Evolutionary conservation across 1,140 invertebrate species (phyloP).

Genomic region (Asobara japonica): DNA sequence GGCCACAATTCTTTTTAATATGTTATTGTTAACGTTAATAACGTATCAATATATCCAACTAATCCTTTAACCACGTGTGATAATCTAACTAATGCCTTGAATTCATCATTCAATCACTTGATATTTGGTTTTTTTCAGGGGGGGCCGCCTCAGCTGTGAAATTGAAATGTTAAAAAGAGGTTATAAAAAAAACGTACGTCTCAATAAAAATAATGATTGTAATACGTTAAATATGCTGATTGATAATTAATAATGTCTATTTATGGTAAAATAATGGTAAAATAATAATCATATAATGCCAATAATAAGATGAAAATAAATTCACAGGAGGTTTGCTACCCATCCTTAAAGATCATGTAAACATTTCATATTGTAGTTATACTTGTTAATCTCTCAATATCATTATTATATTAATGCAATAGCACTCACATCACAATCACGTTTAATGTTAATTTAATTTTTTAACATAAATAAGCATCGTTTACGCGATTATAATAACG

Average conservation of each 20-base stretch:
- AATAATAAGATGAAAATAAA: slow-evolving; percentile 23
- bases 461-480: slow-evolving; percentile 45
- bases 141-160: slow-evolving; percentile 12
- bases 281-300: neutral
- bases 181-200: slow-evolving; percentile 13
- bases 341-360: slow-evolving; percentile 33
- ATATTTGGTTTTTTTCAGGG: neutral
- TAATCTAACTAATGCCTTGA: neutral
- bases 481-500: slow-evolving; percentile 36
- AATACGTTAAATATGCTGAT: neutral
- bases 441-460: slow-evolving; percentile 38
- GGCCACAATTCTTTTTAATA: neutral
- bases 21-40: neutral
- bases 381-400: neutral
- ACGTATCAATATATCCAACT: neutral
- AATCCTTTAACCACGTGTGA: neutral
- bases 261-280: neutral
- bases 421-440: slow-evolving; percentile 44
- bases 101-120: neutral
- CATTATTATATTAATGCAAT: slow-evolving; percentile 6
- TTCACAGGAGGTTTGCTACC: slow-evolving; percentile 28
- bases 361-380: slow-evolving; percentile 32
- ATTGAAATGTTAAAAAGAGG: slow-evolving; percentile 12
- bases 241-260: neutral
- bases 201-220: slow-evolving; percentile 1